Evolutionary conservation across 2,797 vertebrate genomes (phyloP), one percentile per base, ranked within the genome.

Genomic region (Uromys caudimaculatus): DNA sequence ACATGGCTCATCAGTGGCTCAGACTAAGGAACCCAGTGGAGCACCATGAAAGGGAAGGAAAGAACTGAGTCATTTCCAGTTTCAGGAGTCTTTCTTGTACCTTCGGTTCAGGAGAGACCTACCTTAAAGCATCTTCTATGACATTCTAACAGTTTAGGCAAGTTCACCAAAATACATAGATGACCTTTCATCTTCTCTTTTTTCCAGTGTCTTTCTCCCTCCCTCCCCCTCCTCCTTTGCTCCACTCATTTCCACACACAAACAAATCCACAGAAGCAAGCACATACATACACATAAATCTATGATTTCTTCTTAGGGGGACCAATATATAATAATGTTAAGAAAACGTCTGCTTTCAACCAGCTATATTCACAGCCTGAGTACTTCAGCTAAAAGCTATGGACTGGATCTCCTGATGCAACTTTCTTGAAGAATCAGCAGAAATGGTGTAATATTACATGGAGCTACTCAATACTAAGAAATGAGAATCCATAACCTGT

Each of bases 391-490:
- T 88, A 87, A 56, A 23, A 90, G 76, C 35, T 90, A 94, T 44
- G 2, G 38, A 17, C n/a, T 92, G 47, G 58, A 12, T 87, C 44
- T 64, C 27, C 52, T 52, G 21, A 86, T 17, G 16, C 13, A 85
- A 89, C 29, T 75, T 21, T 67, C 62, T 73, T 60, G 47, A 90
- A 94, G 17, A 90, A 86, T 60, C 56, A 92, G 58, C 11, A 91
- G 35, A 89, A 92, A 75, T 64, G 54, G 35, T 77, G 67, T 17
- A 82, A 64, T 78, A 41, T 83, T 88, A 0, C 89, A 77, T 73
- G 91, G 23, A 73, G 44, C 86, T 94, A 69, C 56, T 77, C 24
- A 62, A 44, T 77, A 64, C 29, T 77, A 87, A 90, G 58, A 96
- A 93, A 84, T 7, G 78, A 94, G 13, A 94, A 32, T 32, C 7